Conservation (phyloP, 2,888 invertebrate species). For the Micoletzkya japonica region DNA sequence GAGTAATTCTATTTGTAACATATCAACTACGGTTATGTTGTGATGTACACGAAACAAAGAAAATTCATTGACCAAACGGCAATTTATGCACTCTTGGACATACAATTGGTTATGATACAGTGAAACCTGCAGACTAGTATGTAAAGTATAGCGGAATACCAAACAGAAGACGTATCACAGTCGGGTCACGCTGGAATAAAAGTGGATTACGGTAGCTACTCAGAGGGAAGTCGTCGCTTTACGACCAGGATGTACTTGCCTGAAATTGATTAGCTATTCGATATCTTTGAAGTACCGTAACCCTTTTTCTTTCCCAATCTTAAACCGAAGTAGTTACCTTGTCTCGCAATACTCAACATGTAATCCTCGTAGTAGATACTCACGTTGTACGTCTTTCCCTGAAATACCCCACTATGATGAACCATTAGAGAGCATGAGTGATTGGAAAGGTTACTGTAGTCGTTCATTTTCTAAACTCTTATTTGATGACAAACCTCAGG, state of each 20-base stretch:
- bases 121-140: too few species aligned
- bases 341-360: constrained; percentile 20
- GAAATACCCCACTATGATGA: neutral
- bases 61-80: too few species aligned
- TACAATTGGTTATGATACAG: too few species aligned
- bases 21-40: too few species aligned
- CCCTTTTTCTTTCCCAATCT: neutral
- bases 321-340: neutral
- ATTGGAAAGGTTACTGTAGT: neutral
- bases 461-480: neutral
- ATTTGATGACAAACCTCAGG: constrained; percentile 17
- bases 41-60: too few species aligned
- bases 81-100: too few species aligned
- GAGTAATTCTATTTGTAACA: too few species aligned
- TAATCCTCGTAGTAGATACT: constrained; percentile 17
- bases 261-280: neutral
- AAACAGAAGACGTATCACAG: too few species aligned
- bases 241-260: constrained; percentile 22
- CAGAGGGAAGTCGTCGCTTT: constrained; percentile 4
- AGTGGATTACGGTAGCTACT: too few species aligned
- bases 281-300: neutral
- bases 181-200: too few species aligned
- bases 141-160: too few species aligned
- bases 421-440: neutral
- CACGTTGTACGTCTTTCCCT: constrained; percentile 9